Evolutionary conservation across 35 echinoderm and acorn worm species (phyloP).

Genomic region (Ophioderma brevispina): DNA sequence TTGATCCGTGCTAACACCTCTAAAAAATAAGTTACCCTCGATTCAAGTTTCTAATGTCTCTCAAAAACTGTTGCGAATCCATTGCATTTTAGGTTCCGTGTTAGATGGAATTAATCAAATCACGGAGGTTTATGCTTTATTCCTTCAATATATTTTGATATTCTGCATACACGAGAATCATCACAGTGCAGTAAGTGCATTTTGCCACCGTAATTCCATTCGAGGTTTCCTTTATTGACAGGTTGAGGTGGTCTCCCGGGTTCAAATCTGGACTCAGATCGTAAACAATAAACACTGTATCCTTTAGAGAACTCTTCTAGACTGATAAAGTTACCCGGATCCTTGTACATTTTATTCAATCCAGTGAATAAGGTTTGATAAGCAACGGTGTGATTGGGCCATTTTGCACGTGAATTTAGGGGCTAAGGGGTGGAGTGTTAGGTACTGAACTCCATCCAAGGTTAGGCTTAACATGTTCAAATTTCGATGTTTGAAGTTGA

Average conservation of each 20-base stretch:
- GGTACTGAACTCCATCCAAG: slow-evolving; percentile 48
- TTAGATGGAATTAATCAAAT: slow-evolving; percentile 53
- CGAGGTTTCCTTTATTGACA: slow-evolving; percentile 58
- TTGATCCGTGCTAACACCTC: slow-evolving; percentile 45
- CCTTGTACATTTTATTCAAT: slow-evolving; percentile 63
- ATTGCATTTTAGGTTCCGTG: background rate
- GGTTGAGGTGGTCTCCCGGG: slow-evolving; percentile 50
- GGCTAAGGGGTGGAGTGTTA: slow-evolving; percentile 21
- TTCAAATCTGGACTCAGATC: slow-evolving; percentile 62
- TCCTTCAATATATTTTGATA: slow-evolving; percentile 72
- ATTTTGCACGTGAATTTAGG: slow-evolving; percentile 12
- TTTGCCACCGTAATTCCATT: slow-evolving; percentile 53
- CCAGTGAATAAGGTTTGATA: slow-evolving; percentile 59
- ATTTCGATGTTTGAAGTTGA: slow-evolving; percentile 54
- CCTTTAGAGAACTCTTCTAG: slow-evolving; percentile 59
- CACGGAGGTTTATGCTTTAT: slow-evolving; percentile 41
- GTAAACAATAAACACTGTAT: slow-evolving; percentile 69
- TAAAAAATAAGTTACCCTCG: background rate
- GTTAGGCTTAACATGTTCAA: slow-evolving; percentile 38
- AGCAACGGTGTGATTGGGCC: background rate
- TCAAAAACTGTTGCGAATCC: slow-evolving; percentile 44
- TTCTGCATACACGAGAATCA: slow-evolving; percentile 65
- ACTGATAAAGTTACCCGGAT: slow-evolving; percentile 67
- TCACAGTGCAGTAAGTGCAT: slow-evolving; percentile 26
- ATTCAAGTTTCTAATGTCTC: background rate